A percentile compares a stretch with the other conserved stretches of the same genome.
Conservation (phyloP, 2,888 invertebrate species). For the Synergus japonicus region DNA sequence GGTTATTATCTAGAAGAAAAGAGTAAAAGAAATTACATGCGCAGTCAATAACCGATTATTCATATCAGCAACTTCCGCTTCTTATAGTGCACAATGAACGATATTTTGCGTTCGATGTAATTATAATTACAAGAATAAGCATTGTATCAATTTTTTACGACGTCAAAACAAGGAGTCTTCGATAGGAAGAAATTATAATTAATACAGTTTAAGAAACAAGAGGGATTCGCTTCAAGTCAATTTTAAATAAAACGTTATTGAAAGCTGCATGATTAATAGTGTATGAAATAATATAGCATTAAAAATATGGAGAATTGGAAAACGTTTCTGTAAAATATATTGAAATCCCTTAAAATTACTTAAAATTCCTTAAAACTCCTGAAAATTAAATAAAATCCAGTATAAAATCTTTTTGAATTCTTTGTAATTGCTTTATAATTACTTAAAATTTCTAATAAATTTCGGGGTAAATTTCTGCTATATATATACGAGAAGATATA, state of each 20-base stretch:
- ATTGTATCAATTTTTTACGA: neutral
- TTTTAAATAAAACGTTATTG: neutral
- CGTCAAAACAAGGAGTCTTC: neutral
- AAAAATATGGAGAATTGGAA: slow-evolving; percentile 25
- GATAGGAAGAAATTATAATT: neutral
- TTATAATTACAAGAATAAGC: slow-evolving; percentile 10
- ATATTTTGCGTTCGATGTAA: slow-evolving; percentile 25
- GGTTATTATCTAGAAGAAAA: neutral
- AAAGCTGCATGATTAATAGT: slow-evolving; percentile 25
- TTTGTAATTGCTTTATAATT: too few species aligned
- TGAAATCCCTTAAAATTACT: too few species aligned
- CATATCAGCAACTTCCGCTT: slow-evolving; percentile 61
- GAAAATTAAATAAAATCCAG: too few species aligned
- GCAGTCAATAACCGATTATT: slow-evolving; percentile 70
- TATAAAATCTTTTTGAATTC: too few species aligned
- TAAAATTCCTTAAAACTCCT: too few species aligned
- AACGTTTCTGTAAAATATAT: neutral
- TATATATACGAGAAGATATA: slow-evolving; percentile 59
- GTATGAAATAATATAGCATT: neutral
- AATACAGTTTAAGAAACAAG: neutral
- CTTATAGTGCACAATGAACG: slow-evolving; percentile 45
- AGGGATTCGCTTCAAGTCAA: neutral
- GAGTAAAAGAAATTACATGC: slow-evolving; percentile 25
- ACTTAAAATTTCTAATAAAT: too few species aligned
- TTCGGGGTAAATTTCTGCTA: slow-evolving; percentile 9